Evolutionary conservation across 1,140 invertebrate genomes (phyloP).

Genomic region (Drosophila lacertosa): DNA sequence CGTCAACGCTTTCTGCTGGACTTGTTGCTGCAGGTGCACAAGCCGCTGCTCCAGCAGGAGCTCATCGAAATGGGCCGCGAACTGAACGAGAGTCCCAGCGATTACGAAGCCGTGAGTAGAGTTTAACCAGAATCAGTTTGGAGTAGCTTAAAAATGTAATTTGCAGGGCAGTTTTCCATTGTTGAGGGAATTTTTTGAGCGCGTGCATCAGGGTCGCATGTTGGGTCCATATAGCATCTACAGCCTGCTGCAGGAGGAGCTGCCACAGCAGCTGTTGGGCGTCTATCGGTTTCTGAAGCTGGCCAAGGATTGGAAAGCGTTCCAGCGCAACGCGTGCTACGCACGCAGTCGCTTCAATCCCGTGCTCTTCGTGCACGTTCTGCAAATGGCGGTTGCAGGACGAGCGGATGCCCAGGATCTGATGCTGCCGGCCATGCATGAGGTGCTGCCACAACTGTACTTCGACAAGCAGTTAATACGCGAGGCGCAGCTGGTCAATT

Average conservation of each 20-base stretch:
- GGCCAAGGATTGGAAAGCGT: constrained; percentile 86
- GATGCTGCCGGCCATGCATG: constrained; percentile 86
- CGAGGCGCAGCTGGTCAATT: constrained; percentile 39
- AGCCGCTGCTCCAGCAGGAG: constrained; percentile 58
- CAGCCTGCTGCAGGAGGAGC: constrained; percentile 85
- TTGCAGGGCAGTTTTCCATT: constrained; percentile 41
- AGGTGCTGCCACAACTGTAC: constrained; percentile 87
- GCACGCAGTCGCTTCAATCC: constrained; percentile 86
- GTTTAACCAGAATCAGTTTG: background rate
- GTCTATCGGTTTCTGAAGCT: constrained; percentile 88
- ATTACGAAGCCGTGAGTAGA: constrained; percentile 49
- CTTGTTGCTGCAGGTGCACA: constrained; percentile 73
- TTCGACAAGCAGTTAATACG: constrained; percentile 65
- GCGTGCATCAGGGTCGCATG: constrained; percentile 84
- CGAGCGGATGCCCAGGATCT: constrained; percentile 85
- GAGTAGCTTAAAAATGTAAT: background rate
- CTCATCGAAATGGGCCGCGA: constrained; percentile 82
- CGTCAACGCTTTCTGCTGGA: constrained; percentile 61
- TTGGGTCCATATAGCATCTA: constrained; percentile 48
- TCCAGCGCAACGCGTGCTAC: constrained; percentile 87
- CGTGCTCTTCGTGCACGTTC: constrained; percentile 86
- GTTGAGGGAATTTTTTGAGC: constrained; percentile 51
- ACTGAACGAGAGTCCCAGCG: constrained; percentile 42
- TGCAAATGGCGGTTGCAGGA: constrained; percentile 85
- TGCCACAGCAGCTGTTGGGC: constrained; percentile 86